phyloP scores from a whole-genome alignment of 2,797 vertebrate genomes.

The Iguana delicatissima region DNA sequence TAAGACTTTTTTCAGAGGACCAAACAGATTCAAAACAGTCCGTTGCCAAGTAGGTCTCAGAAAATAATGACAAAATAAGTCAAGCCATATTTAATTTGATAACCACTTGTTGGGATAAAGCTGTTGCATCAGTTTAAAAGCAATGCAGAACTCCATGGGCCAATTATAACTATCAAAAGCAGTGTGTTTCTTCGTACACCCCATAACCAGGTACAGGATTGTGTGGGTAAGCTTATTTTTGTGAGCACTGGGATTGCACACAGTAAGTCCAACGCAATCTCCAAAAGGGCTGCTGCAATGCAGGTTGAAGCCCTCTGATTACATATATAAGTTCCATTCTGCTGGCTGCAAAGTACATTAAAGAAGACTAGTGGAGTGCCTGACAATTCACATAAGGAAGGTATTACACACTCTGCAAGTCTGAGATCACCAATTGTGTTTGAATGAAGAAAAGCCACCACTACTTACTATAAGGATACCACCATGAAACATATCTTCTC shows the following conservation, averaged over 20 bases:
- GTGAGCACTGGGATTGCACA: too few relatives aligned
- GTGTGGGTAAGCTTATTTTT: background rate
- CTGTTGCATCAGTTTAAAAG: background rate
- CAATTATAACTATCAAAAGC: background rate
- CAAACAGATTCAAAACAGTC: background rate
- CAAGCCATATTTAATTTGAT: background rate
- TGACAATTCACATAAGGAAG: background rate
- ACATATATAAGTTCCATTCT: background rate
- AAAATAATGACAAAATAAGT: slow-evolving; percentile 1
- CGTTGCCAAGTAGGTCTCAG: background rate
- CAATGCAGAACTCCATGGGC: background rate
- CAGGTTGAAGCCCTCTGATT: background rate
- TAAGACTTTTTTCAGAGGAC: background rate
- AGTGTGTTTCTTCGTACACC: background rate
- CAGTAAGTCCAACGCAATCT: background rate
- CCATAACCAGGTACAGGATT: background rate
- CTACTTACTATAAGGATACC: background rate
- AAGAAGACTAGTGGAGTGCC: background rate
- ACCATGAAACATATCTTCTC: background rate
- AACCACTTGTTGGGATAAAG: background rate
- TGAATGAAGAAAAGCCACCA: background rate
- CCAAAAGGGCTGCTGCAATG: background rate
- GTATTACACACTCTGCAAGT: background rate
- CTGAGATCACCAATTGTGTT: background rate
- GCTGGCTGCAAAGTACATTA: background rate